Base-by-base conservation (phyloP, 2,797 vertebrate genomes). In the Acanthurus leucopareius region DNA sequence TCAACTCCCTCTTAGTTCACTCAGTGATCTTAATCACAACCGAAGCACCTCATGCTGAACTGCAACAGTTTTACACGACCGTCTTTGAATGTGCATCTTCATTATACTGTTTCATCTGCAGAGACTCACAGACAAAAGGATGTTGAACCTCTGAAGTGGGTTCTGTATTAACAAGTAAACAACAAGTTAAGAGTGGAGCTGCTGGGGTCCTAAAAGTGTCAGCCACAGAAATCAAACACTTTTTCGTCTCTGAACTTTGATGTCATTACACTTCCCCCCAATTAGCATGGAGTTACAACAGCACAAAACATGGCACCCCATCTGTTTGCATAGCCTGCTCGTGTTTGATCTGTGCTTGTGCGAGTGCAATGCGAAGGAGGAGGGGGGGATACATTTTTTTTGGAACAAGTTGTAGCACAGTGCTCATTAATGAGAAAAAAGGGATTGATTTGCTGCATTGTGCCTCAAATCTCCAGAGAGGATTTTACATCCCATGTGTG, bases 221-320 rank as follows among this genome's bases (percentile, higher is more conserved):
- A 80, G 53, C 64, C 19, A 40, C 59, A 66, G 45, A 25, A 25
- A 73, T 79, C 60, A 77, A 89, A 72, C 78, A 42, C 47, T 77
- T 80, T 69, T 54, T 86, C 73, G 58, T 82, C 62, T 77, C 45
- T 61, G 61, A 78, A 77, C 78, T 73, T 85, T 82, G 81, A 88
- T 86, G 79, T 82, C 60, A 80, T 54, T 77, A 72, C 77, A 77
- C 66, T 87, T 61, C 63, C 3, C 10, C 14, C 68, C 80, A 84
- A 87, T 91, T 83, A 90, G 69, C 52, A 76, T 73, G 66, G 53
- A 61, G 48, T 52, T 44, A 69, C 62, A 75, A 74, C 69, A 62
- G 73, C 40, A 68, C 65, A 70, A 82, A 85, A 82, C 77, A 79
- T 57, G 62, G 28, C 73, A 53, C 54, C 22, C 72, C 76, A 88